Evolutionary conservation across 2,888 invertebrate species (phyloP), one percentile per base, ranked within the genome.

Genomic region (Megalurothrips usitatus): DNA sequence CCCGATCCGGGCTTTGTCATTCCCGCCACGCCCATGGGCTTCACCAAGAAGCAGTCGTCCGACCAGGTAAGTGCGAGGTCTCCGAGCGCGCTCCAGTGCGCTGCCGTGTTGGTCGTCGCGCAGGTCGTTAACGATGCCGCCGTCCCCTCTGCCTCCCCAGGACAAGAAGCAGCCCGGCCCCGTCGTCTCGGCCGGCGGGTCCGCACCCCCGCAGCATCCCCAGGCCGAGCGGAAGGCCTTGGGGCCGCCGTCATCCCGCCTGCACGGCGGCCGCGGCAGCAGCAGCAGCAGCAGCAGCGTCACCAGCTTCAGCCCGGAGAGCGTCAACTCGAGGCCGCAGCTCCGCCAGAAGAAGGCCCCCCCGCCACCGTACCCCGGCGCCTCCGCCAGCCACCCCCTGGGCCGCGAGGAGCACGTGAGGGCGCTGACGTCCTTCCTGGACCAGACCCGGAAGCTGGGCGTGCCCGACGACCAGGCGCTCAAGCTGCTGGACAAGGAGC

Each of bases 1-100:
- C 68, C 68, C 23, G 68, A 75, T 26, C 68, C 68, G 23, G 68
- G 68, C 68, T 75, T 75, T 26, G 26, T 75, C 79, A 48, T 79
- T 28, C 79, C 49, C 11, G 78, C 28, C 47, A 28, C 80, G 80
- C 80, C 80, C 81, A 80, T 79, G 63, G 80, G 81, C 80, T 80
- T 48, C 23, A 17, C 43, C 28, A 28, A 28, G 79, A 80, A 80
- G 78, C 80, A 78, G 47, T 78, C 80, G 81, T 78, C 80, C 63
- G 79, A 47, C 75, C 52, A 79, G 34, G 34, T 43, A 43, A 4
- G 34, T 6, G 34, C 3, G 34, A 43, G 34, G n/a, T n/a, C n/a
- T n/a, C 34, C 34, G 34, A 2, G 34, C n/a, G 34, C 6, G 34
- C 34, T 43, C 34, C 3, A 6, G 34, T 43, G 3, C 34, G 34